Conservation (phyloP, 64 coral and sea anemone species). For the Dendrophyllia cribrosa region DNA sequence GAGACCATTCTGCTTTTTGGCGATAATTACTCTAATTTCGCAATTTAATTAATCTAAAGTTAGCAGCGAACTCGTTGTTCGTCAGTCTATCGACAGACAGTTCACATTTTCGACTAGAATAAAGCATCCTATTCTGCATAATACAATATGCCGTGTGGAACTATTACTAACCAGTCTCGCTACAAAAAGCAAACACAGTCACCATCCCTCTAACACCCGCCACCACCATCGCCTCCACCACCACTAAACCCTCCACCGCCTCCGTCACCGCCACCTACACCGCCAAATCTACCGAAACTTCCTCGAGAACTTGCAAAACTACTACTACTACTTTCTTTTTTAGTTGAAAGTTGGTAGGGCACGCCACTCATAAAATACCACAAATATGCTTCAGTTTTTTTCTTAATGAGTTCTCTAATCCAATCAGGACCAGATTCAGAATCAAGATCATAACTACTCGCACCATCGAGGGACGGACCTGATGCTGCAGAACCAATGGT, state of each 20-base stretch:
- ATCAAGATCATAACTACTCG: conserved; percentile 7
- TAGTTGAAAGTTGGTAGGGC: background rate
- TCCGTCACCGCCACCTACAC: background rate
- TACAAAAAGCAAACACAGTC: background rate
- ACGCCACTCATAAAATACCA: conserved; percentile 2
- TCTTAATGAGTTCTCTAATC: background rate
- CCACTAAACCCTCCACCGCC: background rate
- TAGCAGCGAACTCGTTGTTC: too few relatives aligned
- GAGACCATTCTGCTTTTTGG: too few relatives aligned
- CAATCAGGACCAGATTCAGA: conserved; percentile 3
- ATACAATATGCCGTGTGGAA: too few relatives aligned
- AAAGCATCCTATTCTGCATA: too few relatives aligned
- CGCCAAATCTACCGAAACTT: background rate
- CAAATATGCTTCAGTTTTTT: background rate
- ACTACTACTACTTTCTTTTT: background rate
- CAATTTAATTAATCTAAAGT: too few relatives aligned
- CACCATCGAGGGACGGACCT: background rate
- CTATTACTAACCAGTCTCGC: too few relatives aligned
- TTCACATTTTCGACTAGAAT: too few relatives aligned
- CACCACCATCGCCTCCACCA: background rate
- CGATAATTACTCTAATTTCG: too few relatives aligned
- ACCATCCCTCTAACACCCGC: background rate
- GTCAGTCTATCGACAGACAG: too few relatives aligned
- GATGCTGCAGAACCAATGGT: background rate
- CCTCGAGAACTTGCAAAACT: background rate